These are phyloP conservation scores for Prinia subflava DNA, from an alignment of 2,113 vertebrate genomes.

Conservation along the genomic window DNA sequence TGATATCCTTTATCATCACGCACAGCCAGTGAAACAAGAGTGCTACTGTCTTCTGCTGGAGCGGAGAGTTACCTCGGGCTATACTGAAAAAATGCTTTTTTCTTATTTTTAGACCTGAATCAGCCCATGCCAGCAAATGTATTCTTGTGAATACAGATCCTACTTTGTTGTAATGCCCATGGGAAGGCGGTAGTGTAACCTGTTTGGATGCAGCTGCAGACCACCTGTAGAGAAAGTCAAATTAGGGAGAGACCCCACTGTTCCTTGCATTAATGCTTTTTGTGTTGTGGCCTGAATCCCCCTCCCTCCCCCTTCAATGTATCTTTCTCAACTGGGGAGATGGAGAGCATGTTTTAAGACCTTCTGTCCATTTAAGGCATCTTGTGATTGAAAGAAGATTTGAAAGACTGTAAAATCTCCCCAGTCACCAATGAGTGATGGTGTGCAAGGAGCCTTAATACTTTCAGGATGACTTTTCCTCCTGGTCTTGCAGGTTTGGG, in stretches of 20 bases:
- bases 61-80: slow-evolving; percentile 84
- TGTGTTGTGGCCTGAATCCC: slow-evolving; percentile 80
- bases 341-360: slow-evolving; percentile 71
- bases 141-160: slow-evolving; percentile 80
- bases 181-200: slow-evolving; percentile 82
- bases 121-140: slow-evolving; percentile 78
- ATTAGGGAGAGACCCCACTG: slow-evolving; percentile 91
- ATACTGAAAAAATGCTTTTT: slow-evolving; percentile 82
- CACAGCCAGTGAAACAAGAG: slow-evolving; percentile 88
- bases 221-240: slow-evolving; percentile 97
- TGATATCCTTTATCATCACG: slow-evolving; percentile 85
- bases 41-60: slow-evolving; percentile 84
- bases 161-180: slow-evolving; percentile 77
- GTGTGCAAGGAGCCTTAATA: slow-evolving; percentile 40
- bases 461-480: slow-evolving; percentile 55
- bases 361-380: slow-evolving; percentile 79
- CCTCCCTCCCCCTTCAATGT: slow-evolving; percentile 69
- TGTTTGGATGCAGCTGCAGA: slow-evolving; percentile 89
- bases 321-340: slow-evolving; percentile 73
- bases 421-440: slow-evolving; percentile 57
- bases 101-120: slow-evolving; percentile 89
- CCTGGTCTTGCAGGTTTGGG: slow-evolving; percentile 46
- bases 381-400: slow-evolving; percentile 73
- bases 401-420: slow-evolving; percentile 74
- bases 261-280: slow-evolving; percentile 86